Evolutionary conservation across 1,140 invertebrate genomes (phyloP), one percentile per base, ranked within the genome.

Genomic region (Plutomurus gul): DNA sequence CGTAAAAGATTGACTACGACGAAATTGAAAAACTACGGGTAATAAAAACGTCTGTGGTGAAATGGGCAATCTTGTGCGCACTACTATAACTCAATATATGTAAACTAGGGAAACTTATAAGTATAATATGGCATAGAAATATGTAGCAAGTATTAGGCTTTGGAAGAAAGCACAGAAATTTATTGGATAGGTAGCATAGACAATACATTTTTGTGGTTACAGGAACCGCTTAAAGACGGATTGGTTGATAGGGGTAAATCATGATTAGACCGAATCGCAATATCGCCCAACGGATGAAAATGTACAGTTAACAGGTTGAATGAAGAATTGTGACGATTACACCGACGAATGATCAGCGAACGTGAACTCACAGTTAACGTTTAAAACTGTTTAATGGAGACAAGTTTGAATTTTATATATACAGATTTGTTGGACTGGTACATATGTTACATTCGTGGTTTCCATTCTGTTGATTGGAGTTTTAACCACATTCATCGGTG

Each of bases 401-500:
- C 30, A 13, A 65, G 56, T 65, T 33, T 65, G 56, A 30, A n/a
- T 65, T 33, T 65, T 5, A 22, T 65, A n/a, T n/a, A 65, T 65
- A 33, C 82, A 87, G 87, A 85, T 81, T 81, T 85, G 51, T 76
- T 84, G 77, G 88, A 88, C 78, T 91, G 91, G 25, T 92, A n/a
- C n/a, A n/a, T n/a, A 91, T 89, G 85, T 89, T 1, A 91, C 90
- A 82, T 92, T 92, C 84, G 82, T 87, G 37, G 87, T 89, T 5
- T 90, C 90, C 46, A 92, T 92, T 49, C 33, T 89, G 0, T 84
- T 88, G 71, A 92, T 92, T 85, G 91, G 91, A 56, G 4, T 91
- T 18, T 84, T 92, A 76, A 92, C 91, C 0, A 90, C 91, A 4
- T 80, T 92, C 27, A 91, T 92, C 84, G 91, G 91, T 30, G 91